Percentiles rank a stretch among this genome's conserved stretches.
These are phyloP conservation scores for Ophiothrix spiculata DNA, from an alignment of 35 echinoderm and acorn worm species.

Conservation along the genomic window DNA sequence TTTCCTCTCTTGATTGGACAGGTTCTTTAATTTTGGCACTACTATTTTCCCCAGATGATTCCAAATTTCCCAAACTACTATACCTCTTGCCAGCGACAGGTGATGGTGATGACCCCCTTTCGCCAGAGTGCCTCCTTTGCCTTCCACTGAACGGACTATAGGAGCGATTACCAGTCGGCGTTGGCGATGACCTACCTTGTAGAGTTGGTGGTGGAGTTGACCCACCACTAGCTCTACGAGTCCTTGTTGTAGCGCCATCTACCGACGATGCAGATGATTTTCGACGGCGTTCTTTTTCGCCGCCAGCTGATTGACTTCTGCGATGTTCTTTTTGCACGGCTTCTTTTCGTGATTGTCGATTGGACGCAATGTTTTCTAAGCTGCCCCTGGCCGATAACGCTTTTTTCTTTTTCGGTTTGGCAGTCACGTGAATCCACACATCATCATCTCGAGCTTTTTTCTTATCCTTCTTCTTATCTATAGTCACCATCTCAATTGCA, in stretches of 20 bases:
- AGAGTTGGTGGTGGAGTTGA: background rate
- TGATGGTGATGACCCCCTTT: background rate
- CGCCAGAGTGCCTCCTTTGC: background rate
- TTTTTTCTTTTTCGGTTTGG: background rate
- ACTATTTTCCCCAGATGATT: background rate
- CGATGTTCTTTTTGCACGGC: background rate
- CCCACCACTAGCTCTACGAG: background rate
- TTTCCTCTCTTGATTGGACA: no score
- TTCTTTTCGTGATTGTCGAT: background rate
- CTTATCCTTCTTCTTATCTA: background rate
- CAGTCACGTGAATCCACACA: constrained; percentile 3
- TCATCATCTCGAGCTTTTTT: background rate
- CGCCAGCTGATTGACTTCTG: background rate
- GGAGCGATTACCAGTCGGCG: background rate
- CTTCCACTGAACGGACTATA: background rate
- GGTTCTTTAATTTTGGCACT: no score
- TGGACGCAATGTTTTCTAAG: background rate
- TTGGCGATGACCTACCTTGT: background rate
- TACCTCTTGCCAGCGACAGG: background rate
- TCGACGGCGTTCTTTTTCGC: background rate
- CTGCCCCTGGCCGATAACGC: background rate
- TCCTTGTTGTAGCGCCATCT: background rate
- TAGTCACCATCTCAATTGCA: background rate
- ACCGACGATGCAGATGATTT: background rate
- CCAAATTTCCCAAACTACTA: background rate